Conservation (phyloP, 2,888 invertebrate genomes). For the Caenorhabditis wallacei region DNA sequence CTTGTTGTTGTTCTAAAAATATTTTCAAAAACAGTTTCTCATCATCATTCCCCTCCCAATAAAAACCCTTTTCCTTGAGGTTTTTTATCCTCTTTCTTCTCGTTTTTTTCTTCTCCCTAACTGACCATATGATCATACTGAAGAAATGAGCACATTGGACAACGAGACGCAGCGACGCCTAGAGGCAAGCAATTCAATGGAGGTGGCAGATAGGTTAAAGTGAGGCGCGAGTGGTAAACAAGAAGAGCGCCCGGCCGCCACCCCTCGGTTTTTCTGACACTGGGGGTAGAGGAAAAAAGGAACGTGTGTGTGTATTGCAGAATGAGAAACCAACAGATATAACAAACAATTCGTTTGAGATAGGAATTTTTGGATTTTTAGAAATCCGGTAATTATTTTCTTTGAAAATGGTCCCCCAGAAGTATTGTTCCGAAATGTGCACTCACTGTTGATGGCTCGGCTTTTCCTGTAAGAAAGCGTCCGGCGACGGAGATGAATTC, state of each 20-base stretch:
- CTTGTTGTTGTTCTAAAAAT: background rate
- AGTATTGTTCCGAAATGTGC: too few species aligned
- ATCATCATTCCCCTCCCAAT: conserved; percentile 17
- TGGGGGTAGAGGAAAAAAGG: conserved; percentile 18
- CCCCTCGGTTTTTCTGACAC: conserved; percentile 17
- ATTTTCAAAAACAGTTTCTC: conserved; percentile 3
- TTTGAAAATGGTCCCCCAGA: too few species aligned
- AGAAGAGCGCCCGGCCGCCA: conserved; percentile 49
- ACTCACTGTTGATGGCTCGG: conserved; percentile 70
- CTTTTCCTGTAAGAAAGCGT: conserved; percentile 58
- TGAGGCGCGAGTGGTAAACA: conserved; percentile 66
- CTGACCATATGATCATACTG: conserved; percentile 61
- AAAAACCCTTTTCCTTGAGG: conserved; percentile 13
- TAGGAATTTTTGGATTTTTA: background rate
- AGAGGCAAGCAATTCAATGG: conserved; percentile 31
- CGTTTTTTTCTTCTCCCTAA: background rate
- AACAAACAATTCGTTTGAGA: too few species aligned
- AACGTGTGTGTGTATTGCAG: conserved; percentile 42
- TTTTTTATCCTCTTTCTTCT: conserved; percentile 1
- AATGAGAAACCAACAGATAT: background rate
- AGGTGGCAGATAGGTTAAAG: conserved; percentile 64
- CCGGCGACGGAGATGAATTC: conserved; percentile 47
- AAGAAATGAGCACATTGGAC: conserved; percentile 10
- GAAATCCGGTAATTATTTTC: conserved; percentile 9
- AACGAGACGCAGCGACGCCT: conserved; percentile 39